Conservation (phyloP, 1,140 invertebrate species). For the Orchesella cincta region DNA sequence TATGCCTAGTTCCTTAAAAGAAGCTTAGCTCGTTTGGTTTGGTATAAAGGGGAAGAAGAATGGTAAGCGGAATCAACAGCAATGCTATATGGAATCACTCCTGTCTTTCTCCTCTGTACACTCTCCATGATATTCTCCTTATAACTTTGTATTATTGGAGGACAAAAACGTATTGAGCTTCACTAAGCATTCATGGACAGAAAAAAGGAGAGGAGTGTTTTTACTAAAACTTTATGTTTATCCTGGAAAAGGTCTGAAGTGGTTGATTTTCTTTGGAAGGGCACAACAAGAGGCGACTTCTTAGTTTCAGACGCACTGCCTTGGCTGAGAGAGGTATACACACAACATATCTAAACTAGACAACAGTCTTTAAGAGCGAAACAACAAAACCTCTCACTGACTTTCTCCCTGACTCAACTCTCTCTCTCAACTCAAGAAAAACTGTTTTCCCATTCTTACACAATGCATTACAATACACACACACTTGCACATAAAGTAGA, state of each 20-base stretch:
- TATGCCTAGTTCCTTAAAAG: no score
- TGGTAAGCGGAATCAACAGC: no score
- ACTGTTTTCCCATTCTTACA: background rate
- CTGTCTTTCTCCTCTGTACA: background rate
- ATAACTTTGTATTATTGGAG: background rate
- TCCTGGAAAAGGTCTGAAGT: conserved; percentile 9
- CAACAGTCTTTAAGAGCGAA: background rate
- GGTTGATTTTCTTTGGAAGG: background rate
- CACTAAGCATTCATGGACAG: background rate
- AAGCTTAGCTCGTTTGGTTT: no score
- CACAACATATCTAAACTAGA: no score
- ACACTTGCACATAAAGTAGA: conserved; percentile 12
- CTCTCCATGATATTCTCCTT: background rate
- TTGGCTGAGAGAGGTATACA: no score
- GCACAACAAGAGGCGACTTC: background rate
- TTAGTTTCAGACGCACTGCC: background rate
- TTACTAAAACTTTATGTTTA: conserved; percentile 17
- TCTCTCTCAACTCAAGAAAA: background rate
- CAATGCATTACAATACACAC: conserved; percentile 4
- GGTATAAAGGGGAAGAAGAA: no score
- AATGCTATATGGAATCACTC: no score
- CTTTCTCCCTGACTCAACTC: background rate
- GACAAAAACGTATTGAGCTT: background rate
- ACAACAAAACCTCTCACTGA: conserved; percentile 2
- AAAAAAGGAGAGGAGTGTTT: conserved; percentile 13